Evolutionary conservation across 2,888 invertebrate genomes (phyloP).

Genomic region (Saturnia japonica): DNA sequence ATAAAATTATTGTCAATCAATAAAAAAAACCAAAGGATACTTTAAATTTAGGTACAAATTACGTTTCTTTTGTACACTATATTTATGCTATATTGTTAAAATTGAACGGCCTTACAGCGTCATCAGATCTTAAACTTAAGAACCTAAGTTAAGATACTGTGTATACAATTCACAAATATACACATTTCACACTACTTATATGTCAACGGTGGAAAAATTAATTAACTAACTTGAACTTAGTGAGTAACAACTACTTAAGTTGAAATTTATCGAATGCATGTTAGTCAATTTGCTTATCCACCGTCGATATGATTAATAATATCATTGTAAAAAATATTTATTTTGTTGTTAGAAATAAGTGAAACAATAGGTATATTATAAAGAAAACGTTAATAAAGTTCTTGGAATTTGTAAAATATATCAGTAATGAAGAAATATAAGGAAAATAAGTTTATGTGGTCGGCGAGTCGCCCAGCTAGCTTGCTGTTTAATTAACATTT

Average conservation of each 20-base stretch:
- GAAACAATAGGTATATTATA: not conserved
- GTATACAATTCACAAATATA: not conserved
- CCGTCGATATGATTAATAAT: not conserved
- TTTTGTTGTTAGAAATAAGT: not conserved
- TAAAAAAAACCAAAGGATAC: no score
- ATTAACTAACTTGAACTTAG: no score
- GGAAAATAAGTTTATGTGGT: conserved; percentile 20
- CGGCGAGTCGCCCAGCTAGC: not conserved
- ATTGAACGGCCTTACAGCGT: not conserved
- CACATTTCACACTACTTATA: not conserved
- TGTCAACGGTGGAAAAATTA: no score
- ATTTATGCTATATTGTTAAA: not conserved
- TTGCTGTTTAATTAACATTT: conserved; percentile 22
- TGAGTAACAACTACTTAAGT: no score
- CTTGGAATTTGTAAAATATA: conserved; percentile 22
- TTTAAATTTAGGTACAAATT: not conserved
- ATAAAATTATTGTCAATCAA: no score
- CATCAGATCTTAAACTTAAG: not conserved
- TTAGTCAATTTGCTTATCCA: no score
- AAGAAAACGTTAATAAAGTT: not conserved
- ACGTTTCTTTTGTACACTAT: not conserved
- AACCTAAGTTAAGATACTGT: not conserved
- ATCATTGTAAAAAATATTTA: not conserved
- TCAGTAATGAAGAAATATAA: conserved; percentile 26
- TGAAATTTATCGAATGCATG: no score